Evolutionary conservation across 2,113 vertebrate genomes (phyloP).

Genomic region (Pseudolaguvia tuberculata): DNA sequence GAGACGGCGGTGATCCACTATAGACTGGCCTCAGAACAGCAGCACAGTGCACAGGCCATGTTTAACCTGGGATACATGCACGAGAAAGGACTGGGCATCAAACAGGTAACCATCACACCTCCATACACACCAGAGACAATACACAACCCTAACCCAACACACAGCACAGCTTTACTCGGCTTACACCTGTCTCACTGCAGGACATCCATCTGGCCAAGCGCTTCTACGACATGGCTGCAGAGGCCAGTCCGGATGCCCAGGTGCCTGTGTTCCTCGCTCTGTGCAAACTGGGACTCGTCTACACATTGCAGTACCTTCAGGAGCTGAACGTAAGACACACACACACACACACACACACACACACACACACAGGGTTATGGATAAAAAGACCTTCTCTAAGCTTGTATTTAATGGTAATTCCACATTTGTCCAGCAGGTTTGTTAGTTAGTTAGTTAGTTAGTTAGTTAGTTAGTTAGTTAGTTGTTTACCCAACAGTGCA

Average conservation of each 20-base stretch:
- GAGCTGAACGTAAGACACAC: slow-evolving; percentile 85
- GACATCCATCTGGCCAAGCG: slow-evolving; percentile 96
- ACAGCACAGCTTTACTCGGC: not conserved
- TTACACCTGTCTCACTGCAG: slow-evolving; percentile 59
- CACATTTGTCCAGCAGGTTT: not conserved
- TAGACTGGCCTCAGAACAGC: slow-evolving; percentile 92
- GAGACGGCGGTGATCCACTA: slow-evolving; percentile 97
- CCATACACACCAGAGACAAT: not conserved
- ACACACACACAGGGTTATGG: not conserved
- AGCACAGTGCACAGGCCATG: slow-evolving; percentile 97
- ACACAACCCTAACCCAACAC: not conserved
- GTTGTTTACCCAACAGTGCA: not conserved
- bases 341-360: not conserved
- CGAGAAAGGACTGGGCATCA: slow-evolving; percentile 94
- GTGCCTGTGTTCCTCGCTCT: slow-evolving; percentile 94
- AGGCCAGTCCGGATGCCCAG: slow-evolving; percentile 94
- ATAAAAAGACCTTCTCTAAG: not conserved
- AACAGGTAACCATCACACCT: slow-evolving; percentile 72
- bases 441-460: too few species aligned
- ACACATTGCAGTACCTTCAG: slow-evolving; percentile 83
- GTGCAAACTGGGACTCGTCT: slow-evolving; percentile 87
- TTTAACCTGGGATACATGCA: slow-evolving; percentile 99
- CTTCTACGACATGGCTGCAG: slow-evolving; percentile 98
- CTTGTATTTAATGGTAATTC: not conserved
- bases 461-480: too few species aligned